Percentiles rank a stretch among this genome's conserved stretches.
phyloP scores from a whole-genome alignment of 1,140 invertebrate species.

The Pemphigus obesinymphae region DNA sequence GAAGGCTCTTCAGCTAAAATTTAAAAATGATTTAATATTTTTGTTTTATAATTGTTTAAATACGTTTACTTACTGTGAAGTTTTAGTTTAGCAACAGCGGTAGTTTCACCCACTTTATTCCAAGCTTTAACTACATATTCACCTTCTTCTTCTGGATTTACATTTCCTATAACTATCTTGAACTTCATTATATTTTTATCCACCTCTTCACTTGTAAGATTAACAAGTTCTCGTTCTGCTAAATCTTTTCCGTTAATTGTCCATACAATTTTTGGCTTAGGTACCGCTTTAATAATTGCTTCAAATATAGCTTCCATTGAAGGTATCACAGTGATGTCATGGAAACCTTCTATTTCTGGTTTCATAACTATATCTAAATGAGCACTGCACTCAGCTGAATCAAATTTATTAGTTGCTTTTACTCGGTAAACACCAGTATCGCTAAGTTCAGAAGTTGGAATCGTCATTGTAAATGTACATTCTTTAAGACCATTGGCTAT shows the following conservation, averaged over 20 bases:
- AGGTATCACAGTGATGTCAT: constrained; percentile 66
- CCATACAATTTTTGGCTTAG: constrained; percentile 72
- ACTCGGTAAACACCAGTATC: constrained; percentile 78
- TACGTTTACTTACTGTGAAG: constrained; percentile 65
- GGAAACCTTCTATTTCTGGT: constrained; percentile 69
- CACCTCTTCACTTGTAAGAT: constrained; percentile 46
- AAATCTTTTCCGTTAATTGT: constrained; percentile 49
- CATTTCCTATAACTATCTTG: constrained; percentile 64
- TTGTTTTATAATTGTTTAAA: neutral
- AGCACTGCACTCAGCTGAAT: constrained; percentile 62
- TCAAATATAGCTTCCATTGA: constrained; percentile 67
- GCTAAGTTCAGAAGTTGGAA: constrained; percentile 62
- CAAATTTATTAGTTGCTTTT: constrained; percentile 72
- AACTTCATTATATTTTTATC: constrained; percentile 63
- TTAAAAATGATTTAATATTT: neutral
- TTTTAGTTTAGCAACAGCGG: constrained; percentile 64
- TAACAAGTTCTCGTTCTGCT: constrained; percentile 4
- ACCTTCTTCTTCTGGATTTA: constrained; percentile 70
- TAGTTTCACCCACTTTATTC: constrained; percentile 70
- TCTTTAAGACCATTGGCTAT: constrained; percentile 69
- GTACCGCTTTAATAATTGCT: constrained; percentile 69
- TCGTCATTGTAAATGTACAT: constrained; percentile 65
- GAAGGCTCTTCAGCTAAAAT: constrained; percentile 66
- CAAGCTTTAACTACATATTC: constrained; percentile 69
- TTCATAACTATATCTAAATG: constrained; percentile 66